A percentile compares a stretch with the other conserved stretches of the same genome.
Conservation (phyloP, 2,888 invertebrate genomes). For the Stictocephala bisonia region DNA sequence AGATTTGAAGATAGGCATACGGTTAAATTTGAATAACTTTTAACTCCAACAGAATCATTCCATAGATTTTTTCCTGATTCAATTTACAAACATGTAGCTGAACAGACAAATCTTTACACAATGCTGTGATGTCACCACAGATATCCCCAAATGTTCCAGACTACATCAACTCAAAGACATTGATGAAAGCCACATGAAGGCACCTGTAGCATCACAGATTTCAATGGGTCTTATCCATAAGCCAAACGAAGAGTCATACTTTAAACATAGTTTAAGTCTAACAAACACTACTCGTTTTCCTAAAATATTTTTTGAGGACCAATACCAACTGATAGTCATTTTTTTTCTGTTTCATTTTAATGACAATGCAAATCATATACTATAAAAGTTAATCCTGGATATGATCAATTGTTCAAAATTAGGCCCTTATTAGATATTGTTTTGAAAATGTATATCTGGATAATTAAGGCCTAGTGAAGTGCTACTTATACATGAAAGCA, state of each 20-base stretch:
- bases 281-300: neutral
- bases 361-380: conserved; percentile 5
- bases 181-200: neutral
- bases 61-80: too few species aligned
- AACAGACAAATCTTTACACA: too few species aligned
- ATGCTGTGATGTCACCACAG: neutral
- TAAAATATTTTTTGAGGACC: neutral
- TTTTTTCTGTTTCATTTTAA: conserved; percentile 16
- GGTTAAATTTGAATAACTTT: too few species aligned
- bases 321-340: conserved; percentile 7
- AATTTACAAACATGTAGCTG: too few species aligned
- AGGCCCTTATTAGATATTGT: conserved; percentile 4
- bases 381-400: conserved; percentile 14
- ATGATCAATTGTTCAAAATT: conserved; percentile 19
- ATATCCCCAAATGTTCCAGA: neutral
- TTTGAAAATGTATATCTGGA: conserved; percentile 10
- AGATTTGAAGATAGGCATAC: too few species aligned
- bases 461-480: conserved; percentile 1
- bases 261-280: neutral
- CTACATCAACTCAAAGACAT: neutral
- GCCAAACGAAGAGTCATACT: neutral
- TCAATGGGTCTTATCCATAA: neutral
- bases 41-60: too few species aligned
- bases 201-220: neutral
- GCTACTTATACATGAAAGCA: conserved; percentile 3